A percentile compares a stretch with the other conserved stretches of the same genome.
These are phyloP conservation scores for Diuraphis noxia DNA, from an alignment of 1,140 invertebrate species.

Conservation along the genomic window DNA sequence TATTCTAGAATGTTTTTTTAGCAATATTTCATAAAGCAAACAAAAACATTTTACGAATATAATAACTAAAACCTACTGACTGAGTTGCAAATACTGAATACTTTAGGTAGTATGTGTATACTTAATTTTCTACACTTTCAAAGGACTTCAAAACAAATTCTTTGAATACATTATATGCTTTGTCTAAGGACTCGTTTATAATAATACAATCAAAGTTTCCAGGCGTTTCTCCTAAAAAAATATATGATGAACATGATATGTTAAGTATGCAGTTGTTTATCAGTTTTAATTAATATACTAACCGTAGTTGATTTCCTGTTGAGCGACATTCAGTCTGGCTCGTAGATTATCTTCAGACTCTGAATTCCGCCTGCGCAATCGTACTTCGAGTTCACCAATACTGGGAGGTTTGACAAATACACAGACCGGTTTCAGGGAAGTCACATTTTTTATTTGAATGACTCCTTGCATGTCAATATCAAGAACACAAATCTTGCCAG, in stretches of 20 bases:
- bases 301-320: conserved; percentile 83
- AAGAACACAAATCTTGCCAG: conserved; percentile 88
- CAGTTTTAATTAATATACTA: background rate
- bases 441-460: conserved; percentile 82
- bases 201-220: conserved; percentile 90
- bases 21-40: background rate
- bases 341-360: conserved; percentile 86
- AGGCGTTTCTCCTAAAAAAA: conserved; percentile 67
- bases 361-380: conserved; percentile 78
- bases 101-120: background rate
- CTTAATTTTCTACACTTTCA: conserved; percentile 59
- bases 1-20: background rate
- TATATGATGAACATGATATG: background rate
- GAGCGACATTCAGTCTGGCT: conserved; percentile 74
- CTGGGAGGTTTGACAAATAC: conserved; percentile 95
- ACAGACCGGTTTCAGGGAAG: conserved; percentile 76
- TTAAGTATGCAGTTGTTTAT: background rate
- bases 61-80: conserved; percentile 28
- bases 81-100: conserved; percentile 45
- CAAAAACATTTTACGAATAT: conserved; percentile 7
- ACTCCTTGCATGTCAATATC: conserved; percentile 97
- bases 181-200: conserved; percentile 89
- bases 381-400: conserved; percentile 75
- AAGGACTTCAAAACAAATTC: conserved; percentile 65
- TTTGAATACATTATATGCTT: conserved; percentile 80